Percentiles rank a stretch among this genome's conserved stretches.
phyloP scores from a whole-genome alignment of 2,888 invertebrate genomes.

The Folsomia candida region DNA sequence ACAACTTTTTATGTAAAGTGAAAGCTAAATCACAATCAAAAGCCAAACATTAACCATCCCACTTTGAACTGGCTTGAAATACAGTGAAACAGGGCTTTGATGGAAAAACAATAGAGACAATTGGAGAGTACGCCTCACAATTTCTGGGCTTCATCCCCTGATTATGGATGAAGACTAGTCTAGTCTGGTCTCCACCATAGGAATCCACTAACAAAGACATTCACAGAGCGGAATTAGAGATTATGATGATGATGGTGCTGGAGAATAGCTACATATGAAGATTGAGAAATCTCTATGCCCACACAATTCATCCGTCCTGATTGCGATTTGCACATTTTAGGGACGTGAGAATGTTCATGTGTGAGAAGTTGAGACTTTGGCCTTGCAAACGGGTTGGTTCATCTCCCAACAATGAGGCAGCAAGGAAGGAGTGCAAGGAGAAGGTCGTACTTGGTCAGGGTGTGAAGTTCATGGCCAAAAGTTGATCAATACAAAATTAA shows the following conservation, averaged over 20 bases:
- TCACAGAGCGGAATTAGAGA: too few species aligned
- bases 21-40: neutral
- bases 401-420: too few species aligned
- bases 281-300: too few species aligned
- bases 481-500: too few species aligned
- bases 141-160: neutral
- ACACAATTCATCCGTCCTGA: too few species aligned
- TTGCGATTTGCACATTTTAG: neutral
- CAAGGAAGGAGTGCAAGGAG: too few species aligned
- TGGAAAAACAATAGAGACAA: neutral
- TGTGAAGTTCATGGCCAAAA: too few species aligned
- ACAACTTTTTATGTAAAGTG: conserved; percentile 5
- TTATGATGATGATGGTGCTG: too few species aligned
- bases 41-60: neutral
- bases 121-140: neutral
- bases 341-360: neutral
- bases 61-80: neutral
- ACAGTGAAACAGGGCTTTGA: neutral
- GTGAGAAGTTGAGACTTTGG: neutral
- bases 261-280: too few species aligned
- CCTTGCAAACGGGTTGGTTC: neutral
- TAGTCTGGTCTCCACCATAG: too few species aligned
- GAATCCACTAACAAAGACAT: too few species aligned
- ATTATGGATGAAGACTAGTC: too few species aligned
- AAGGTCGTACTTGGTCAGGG: neutral